A percentile compares a stretch with the other conserved stretches of the same genome.
These are phyloP conservation scores for Onychorhynchus coronatus DNA, from an alignment of 2,113 vertebrate species.

Conservation along the genomic window DNA sequence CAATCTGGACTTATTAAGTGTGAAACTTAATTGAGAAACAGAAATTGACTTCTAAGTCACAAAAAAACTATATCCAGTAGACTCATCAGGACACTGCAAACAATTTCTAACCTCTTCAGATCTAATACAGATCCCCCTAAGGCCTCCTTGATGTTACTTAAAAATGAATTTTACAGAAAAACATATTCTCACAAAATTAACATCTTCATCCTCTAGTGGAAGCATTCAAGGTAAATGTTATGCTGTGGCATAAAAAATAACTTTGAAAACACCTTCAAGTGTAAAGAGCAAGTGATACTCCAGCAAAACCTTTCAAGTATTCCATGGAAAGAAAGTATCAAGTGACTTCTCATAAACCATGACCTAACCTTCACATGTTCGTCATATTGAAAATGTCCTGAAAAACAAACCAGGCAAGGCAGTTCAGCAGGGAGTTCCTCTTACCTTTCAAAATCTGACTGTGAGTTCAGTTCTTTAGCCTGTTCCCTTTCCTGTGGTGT, in stretches of 20 bases:
- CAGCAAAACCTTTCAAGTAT: neutral
- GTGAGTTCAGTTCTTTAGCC: neutral
- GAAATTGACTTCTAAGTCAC: neutral
- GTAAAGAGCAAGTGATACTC: neutral
- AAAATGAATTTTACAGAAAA: neutral
- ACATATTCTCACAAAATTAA: neutral
- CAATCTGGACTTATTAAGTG: neutral
- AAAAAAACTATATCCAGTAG: neutral
- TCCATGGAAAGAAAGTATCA: conserved; percentile 18
- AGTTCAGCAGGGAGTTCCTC: neutral
- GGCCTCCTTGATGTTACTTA: neutral
- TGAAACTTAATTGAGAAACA: neutral
- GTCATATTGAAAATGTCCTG: neutral
- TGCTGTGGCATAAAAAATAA: neutral
- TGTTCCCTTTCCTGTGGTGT: neutral
- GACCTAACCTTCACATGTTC: neutral
- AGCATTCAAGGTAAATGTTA: neutral
- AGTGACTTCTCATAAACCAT: conserved; percentile 25
- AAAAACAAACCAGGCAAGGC: conserved; percentile 20
- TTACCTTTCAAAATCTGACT: neutral
- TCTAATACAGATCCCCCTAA: neutral
- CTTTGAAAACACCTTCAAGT: neutral
- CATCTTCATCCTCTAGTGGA: neutral
- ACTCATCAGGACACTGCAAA: neutral
- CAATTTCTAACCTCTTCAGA: neutral